Conservation (phyloP, 2,797 vertebrate species). For the Phoebastria nigripes region DNA sequence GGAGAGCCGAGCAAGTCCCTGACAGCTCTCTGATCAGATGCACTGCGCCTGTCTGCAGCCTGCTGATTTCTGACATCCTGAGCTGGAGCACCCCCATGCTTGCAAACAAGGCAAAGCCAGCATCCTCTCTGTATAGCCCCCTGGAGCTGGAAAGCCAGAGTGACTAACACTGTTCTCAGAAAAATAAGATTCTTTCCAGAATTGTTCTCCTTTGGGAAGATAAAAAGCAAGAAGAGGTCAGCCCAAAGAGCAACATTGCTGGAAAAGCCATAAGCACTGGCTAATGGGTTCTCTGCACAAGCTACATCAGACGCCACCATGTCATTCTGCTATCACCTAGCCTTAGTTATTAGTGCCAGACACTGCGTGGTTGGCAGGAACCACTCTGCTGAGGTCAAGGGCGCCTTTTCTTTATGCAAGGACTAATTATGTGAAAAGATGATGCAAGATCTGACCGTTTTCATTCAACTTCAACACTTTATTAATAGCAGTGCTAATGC, state of each 20-base stretch:
- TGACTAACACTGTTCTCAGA: neutral
- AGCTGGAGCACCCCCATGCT: neutral
- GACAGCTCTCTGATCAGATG: neutral
- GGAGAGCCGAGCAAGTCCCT: neutral
- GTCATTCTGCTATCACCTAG: neutral
- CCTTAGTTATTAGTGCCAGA: neutral
- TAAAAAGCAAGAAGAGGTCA: neutral
- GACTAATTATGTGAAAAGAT: neutral
- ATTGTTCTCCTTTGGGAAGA: neutral
- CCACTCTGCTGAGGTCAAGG: neutral
- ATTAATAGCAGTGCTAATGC: neutral
- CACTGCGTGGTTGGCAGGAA: neutral
- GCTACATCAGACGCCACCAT: accelerated
- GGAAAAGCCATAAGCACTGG: neutral
- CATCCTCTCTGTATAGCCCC: neutral
- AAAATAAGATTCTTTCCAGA: neutral
- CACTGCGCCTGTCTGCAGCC: neutral
- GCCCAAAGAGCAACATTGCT: neutral
- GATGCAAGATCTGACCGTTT: neutral
- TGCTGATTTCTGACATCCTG: neutral
- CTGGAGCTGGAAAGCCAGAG: neutral
- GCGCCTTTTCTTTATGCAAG: neutral
- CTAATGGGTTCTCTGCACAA: neutral
- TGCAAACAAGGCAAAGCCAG: neutral
- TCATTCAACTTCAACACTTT: neutral